Percentiles rank a stretch among this genome's conserved stretches.
phyloP scores from a whole-genome alignment of 2,797 vertebrate species.

The Clarias pachynema region DNA sequence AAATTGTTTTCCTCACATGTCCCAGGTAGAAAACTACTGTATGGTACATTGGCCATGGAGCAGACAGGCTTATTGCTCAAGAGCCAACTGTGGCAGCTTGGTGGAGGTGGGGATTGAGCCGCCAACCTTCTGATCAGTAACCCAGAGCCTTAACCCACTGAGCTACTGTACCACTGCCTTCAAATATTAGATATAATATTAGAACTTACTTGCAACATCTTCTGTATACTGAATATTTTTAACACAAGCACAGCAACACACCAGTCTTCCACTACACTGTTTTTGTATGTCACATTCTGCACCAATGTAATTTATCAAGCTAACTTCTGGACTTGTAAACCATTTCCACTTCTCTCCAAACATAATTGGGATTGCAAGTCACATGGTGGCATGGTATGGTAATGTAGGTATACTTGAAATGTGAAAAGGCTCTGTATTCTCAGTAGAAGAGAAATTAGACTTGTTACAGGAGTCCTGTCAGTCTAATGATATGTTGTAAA shows the following conservation, averaged over 20 bases:
- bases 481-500: background rate
- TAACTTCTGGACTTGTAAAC: background rate
- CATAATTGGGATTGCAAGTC: background rate
- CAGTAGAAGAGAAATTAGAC: background rate
- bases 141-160: too few relatives aligned
- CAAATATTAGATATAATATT: too few relatives aligned
- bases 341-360: background rate
- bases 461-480: background rate
- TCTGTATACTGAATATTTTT: background rate
- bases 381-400: background rate
- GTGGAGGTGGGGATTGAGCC: too few relatives aligned
- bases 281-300: background rate
- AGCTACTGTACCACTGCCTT: too few relatives aligned
- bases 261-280: background rate
- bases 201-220: background rate
- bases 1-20: too few relatives aligned
- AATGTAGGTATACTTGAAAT: background rate
- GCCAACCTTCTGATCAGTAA: too few relatives aligned
- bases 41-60: too few relatives aligned
- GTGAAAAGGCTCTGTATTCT: background rate
- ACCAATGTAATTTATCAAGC: background rate
- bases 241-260: background rate
- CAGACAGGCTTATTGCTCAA: too few relatives aligned
- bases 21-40: too few relatives aligned
- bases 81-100: too few relatives aligned